These are phyloP conservation scores for Amphiprion clarkii DNA, from an alignment of 2,797 vertebrate species.

Conservation along the genomic window DNA sequence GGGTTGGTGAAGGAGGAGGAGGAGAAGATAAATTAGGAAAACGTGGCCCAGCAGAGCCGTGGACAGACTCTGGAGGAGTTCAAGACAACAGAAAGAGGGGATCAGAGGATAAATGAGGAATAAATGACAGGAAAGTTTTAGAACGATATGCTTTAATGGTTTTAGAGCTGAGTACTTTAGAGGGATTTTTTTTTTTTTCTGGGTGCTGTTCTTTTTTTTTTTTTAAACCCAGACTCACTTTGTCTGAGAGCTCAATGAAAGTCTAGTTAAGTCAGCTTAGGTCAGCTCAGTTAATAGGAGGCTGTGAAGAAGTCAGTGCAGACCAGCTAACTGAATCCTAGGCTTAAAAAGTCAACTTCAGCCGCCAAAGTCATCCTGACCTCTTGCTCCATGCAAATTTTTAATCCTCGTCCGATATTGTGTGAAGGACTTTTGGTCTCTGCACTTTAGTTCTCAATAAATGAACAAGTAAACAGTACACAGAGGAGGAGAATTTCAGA, in stretches of 20 bases:
- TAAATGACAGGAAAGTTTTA: conserved; percentile 70
- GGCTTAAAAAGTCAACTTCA: conserved; percentile 46
- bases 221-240: conserved; percentile 53
- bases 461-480: conserved; percentile 2
- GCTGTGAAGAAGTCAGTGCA: conserved; percentile 20
- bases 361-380: conserved; percentile 61
- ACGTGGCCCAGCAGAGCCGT: conserved; percentile 43
- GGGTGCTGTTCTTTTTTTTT: conserved; percentile 1
- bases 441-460: background rate
- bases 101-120: conserved; percentile 71
- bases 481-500: background rate
- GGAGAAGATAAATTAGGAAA: conserved; percentile 62
- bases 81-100: conserved; percentile 61
- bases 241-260: conserved; percentile 48
- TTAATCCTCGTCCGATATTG: conserved; percentile 32
- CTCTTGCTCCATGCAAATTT: conserved; percentile 31
- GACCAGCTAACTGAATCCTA: conserved; percentile 58
- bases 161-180: conserved; percentile 70
- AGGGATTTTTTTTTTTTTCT: conserved; percentile 42
- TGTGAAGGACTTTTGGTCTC: conserved; percentile 22
- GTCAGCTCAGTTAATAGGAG: conserved; percentile 59
- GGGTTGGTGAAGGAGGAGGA: background rate
- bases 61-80: conserved; percentile 53
- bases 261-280: conserved; percentile 66
- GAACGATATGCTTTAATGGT: conserved; percentile 81